These are phyloP conservation scores for Ceratoteleas bidentatus DNA, from an alignment of 1,140 invertebrate species.

Conservation along the genomic window DNA sequence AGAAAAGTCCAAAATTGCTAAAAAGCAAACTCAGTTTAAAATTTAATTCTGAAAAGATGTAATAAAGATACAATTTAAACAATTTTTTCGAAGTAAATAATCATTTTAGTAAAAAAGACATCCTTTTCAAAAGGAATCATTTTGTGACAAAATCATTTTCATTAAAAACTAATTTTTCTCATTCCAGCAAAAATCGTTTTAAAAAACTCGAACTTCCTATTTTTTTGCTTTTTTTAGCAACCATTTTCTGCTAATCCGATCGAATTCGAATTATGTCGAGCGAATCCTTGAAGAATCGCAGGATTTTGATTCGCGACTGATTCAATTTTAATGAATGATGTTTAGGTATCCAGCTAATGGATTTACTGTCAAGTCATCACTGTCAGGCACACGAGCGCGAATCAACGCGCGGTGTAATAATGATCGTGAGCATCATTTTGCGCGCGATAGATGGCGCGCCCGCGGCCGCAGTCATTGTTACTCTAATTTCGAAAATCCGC, in stretches of 20 bases:
- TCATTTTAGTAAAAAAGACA: no score
- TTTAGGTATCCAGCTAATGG: conserved; percentile 45
- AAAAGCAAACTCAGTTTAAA: no score
- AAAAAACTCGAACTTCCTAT: no score
- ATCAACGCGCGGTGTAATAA: conserved; percentile 47
- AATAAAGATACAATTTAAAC: no score
- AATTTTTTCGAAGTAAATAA: no score
- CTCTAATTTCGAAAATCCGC: conserved; percentile 48
- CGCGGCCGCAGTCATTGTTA: conserved; percentile 31
- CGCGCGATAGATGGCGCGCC: conserved; percentile 20
- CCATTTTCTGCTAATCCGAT: no score
- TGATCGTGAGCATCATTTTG: conserved; percentile 47
- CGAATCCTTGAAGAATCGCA: background rate
- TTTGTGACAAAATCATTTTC: background rate
- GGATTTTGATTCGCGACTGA: conserved; percentile 14
- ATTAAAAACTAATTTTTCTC: background rate
- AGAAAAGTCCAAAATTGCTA: no score
- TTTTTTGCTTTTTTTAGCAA: no score
- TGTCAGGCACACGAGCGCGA: conserved; percentile 40
- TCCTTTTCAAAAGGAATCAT: background rate
- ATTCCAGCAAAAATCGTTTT: no score
- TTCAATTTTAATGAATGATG: conserved; percentile 46
- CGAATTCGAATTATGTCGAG: background rate
- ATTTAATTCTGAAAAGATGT: no score
- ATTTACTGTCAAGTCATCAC: conserved; percentile 57